Conservation (phyloP, 2,888 invertebrate species). For the Caenorhabditis afra region DNA sequence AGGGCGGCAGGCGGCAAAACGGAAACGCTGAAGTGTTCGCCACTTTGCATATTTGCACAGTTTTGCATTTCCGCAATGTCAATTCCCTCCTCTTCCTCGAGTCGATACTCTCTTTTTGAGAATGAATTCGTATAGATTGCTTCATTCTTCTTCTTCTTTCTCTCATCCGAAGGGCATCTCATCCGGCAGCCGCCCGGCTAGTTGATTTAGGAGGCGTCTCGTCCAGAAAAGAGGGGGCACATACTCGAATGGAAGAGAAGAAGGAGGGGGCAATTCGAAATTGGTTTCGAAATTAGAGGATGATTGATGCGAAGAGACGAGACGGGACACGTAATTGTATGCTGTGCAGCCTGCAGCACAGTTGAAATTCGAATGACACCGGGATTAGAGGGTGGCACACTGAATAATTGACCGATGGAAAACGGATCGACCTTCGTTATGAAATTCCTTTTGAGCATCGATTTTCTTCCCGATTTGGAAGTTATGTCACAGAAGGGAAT, state of each 20-base stretch:
- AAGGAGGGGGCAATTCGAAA: constrained; percentile 12
- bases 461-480: too few species aligned
- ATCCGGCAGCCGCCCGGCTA: constrained; percentile 23
- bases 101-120: constrained; percentile 8
- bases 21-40: constrained; percentile 51
- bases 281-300: constrained; percentile 42
- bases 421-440: neutral
- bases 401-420: neutral
- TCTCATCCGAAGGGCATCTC: constrained; percentile 20
- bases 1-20: constrained; percentile 31
- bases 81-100: constrained; percentile 14
- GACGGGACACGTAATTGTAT: constrained; percentile 15
- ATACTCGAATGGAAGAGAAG: constrained; percentile 20
- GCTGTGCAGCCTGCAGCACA: constrained; percentile 1
- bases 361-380: constrained; percentile 1
- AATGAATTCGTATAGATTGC: constrained; percentile 6
- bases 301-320: constrained; percentile 45
- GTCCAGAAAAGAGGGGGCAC: constrained; percentile 20
- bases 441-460: too few species aligned
- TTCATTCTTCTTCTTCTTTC: constrained; percentile 13
- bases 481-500: too few species aligned
- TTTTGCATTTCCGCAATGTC: constrained; percentile 57
- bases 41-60: constrained; percentile 60
- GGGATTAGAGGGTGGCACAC: constrained; percentile 8
- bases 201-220: constrained; percentile 36